A percentile compares a stretch with the other conserved stretches of the same genome.
These are phyloP conservation scores for Rhabdornis inornatus DNA, from an alignment of 2,113 vertebrate genomes.

Conservation along the genomic window DNA sequence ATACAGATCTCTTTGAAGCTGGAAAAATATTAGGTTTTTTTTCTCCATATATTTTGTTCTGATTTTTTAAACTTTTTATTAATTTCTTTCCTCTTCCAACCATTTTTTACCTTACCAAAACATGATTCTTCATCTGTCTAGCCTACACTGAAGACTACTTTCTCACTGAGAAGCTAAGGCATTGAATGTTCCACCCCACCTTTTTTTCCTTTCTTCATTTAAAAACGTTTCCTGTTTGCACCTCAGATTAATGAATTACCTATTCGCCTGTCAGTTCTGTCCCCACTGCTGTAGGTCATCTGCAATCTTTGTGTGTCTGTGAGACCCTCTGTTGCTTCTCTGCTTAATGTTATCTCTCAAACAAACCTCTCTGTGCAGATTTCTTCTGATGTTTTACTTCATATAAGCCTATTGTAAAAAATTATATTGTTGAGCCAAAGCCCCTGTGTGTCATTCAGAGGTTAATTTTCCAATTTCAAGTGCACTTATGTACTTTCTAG, in stretches of 20 bases:
- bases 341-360: not conserved
- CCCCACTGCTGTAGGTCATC: not conserved
- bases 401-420: not conserved
- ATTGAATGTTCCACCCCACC: not conserved
- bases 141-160: not conserved
- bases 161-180: not conserved
- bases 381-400: not conserved
- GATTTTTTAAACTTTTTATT: not conserved
- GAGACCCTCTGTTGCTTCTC: not conserved
- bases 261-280: not conserved
- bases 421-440: not conserved
- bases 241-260: not conserved
- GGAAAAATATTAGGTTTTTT: not conserved
- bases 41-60: not conserved
- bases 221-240: not conserved
- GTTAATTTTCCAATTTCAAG: slow-evolving; percentile 4
- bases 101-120: not conserved
- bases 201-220: not conserved
- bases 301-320: not conserved
- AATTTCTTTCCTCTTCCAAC: not conserved
- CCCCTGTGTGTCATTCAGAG: not conserved
- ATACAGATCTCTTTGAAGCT: accelerated
- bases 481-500: not conserved
- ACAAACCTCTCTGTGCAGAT: not conserved
- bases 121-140: not conserved